Evolutionary conservation across 2,797 vertebrate genomes (phyloP), one percentile per base, ranked within the genome.

Genomic region (Hippocampus kuda): DNA sequence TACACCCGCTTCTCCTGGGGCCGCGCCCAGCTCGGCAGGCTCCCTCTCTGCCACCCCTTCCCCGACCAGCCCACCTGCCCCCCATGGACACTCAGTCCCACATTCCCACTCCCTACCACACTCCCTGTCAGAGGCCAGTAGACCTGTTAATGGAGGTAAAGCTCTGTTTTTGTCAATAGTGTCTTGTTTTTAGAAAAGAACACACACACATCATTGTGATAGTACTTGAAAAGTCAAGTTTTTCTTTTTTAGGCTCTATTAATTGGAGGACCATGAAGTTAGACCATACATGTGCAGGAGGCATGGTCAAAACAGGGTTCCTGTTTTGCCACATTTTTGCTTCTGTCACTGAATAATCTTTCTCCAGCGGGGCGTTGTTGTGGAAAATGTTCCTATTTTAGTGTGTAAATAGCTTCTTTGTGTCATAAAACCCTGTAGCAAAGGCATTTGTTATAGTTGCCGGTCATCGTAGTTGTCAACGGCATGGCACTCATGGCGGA

Each of bases 61-160:
- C 24, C 82, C 87, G 9, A 71, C 86, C 68, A 89, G 86, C 71
- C 85, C 88, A 2, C 77, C 88, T 0, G 77, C 77, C 26, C 76
- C 82, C n/a, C 89, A 87, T 0, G 80, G 83, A 77, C 87, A 88
- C 70, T 13, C 79, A 11, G 87, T 89, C 68, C 77, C 86, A 80
- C 88, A 88, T 81, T 88, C 87, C 67, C 86, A 89, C 72, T 89
- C 88, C 1, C 85, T 87, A 49, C 85, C 88, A n/a, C 86, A 87
- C 73, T 86, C 88, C 2, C 77, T 88, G 60, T 82, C 86, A 4
- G 89, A 90, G 0, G 69, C 79, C n/a, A 68, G 71, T 60, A 79
- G 88, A 64, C 85, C 89, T 22, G 81, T 89, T 64, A 90, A 90
- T 66, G 89, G 89, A 79, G 86, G 89, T 89, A 56, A 73, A 71